Evolutionary conservation across 2,113 vertebrate genomes (phyloP).

Genomic region (Peromyscus californicus): DNA sequence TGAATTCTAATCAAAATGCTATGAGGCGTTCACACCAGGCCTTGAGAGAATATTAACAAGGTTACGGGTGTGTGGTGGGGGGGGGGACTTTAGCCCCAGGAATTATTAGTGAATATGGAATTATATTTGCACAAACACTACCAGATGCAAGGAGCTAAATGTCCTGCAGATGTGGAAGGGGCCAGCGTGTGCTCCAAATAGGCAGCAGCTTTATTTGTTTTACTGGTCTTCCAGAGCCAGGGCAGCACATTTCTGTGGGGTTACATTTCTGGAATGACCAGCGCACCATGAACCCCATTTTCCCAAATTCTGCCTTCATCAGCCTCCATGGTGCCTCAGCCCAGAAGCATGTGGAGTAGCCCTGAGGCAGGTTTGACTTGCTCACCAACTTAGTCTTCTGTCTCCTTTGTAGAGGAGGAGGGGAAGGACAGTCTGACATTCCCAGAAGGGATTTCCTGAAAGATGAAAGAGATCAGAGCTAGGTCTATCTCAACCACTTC

Average conservation of each 20-base stretch:
- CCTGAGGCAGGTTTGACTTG: neutral
- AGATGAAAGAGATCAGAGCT: neutral
- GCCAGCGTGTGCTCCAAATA: slow-evolving; percentile 84
- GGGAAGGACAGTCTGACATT: neutral
- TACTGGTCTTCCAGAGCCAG: slow-evolving; percentile 74
- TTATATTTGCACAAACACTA: slow-evolving; percentile 98
- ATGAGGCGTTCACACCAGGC: slow-evolving; percentile 90
- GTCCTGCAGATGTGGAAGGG: slow-evolving; percentile 94
- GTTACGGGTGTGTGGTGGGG: slow-evolving; percentile 83
- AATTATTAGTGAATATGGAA: slow-evolving; percentile 98
- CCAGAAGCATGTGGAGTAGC: neutral
- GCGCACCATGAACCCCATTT: neutral
- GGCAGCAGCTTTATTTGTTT: slow-evolving; percentile 86
- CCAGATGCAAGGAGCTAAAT: slow-evolving; percentile 96
- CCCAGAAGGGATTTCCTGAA: neutral
- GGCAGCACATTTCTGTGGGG: slow-evolving; percentile 73
- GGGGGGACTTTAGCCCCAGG: slow-evolving; percentile 91
- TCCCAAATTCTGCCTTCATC: neutral
- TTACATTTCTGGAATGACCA: slow-evolving; percentile 81
- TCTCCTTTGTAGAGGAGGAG: neutral
- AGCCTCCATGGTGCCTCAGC: neutral
- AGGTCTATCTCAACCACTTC: neutral
- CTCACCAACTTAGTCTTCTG: neutral
- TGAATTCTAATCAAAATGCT: slow-evolving; percentile 90
- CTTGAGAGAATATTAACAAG: slow-evolving; percentile 93